Base-by-base conservation (phyloP, 2,888 invertebrate genomes). In the Drosophila niveifrons region DNA sequence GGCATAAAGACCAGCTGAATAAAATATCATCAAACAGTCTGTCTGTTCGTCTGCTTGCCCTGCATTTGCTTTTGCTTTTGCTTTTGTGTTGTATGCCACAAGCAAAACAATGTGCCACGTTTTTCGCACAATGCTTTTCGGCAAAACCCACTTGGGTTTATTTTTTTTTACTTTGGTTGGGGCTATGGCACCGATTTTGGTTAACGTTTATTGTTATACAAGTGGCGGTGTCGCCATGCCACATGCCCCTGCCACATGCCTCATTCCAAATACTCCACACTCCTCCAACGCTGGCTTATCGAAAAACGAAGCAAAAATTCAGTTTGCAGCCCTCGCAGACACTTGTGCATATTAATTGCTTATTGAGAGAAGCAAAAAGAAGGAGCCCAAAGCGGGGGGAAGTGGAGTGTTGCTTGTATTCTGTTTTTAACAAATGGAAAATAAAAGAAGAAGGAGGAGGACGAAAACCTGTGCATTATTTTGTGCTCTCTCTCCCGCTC, bases 301-400 rank as follows among this genome's bases (percentile, higher is more conserved):
- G 68, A 61, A 47, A 61, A 61, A 55, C 59, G 44, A 53, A 75
- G 47, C 47, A 58, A 73, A 73, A 69, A 66, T 70, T 74, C 66
- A 59, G 78, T 74, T 70, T 66, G 62, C 78, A 58, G 74, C 76
- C 74, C 63, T 70, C 63, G 56, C 85, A 79, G 85, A 84, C 85
- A 85, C 88, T 88, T 85, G 89, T 88, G 85, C 89, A 86, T 86
- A 89, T 89, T 86, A 86, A 86, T 89, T 89, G 89, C 85, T 82
- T 89, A 85, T 89, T 89, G 88, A 89, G 82, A 23, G 23, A 23
- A 23, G 23, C 1, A 23, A 23, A 23, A 73, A 70, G 87, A 48
- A 31, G 52, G 10, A 23, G 53, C 36, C 2, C 23, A 15, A 7
- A 10, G 3, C 2, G 10, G 7, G 41, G 9, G 10, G 18, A 3